phyloP scores from a whole-genome alignment of 2,113 vertebrate genomes.

The Rynchops niger region DNA sequence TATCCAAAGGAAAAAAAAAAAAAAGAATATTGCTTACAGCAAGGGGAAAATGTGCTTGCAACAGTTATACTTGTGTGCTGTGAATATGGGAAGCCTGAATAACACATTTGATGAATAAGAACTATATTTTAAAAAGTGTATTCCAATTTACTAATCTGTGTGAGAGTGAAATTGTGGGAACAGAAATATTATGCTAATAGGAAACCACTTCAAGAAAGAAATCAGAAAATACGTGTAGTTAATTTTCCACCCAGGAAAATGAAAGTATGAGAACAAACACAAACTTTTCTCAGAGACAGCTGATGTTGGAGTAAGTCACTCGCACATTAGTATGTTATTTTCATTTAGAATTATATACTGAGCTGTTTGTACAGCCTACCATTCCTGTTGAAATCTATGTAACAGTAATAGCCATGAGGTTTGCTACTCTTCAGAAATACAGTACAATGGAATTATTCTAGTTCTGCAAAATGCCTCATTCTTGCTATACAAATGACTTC shows the following conservation, averaged over 20 bases:
- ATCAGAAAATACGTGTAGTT: conserved; percentile 36
- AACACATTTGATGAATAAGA: conserved; percentile 15
- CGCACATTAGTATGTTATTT: conserved; percentile 4
- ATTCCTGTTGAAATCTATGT: conserved; percentile 34
- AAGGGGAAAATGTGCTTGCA: background rate
- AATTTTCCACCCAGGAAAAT: conserved; percentile 47
- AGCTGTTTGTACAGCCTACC: background rate
- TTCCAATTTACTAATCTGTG: conserved; percentile 24
- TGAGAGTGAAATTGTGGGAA: conserved; percentile 60
- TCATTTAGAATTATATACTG: conserved; percentile 12
- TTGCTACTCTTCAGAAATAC: conserved; percentile 2
- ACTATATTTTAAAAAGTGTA: conserved; percentile 3
- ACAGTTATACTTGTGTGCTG: background rate
- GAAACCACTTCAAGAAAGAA: conserved; percentile 64
- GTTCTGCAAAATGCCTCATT: conserved; percentile 7
- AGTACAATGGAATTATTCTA: conserved; percentile 29
- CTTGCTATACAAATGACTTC: conserved; percentile 17
- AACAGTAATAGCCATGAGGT: background rate
- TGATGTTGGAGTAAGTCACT: conserved; percentile 38
- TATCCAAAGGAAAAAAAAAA: background rate
- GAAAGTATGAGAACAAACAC: conserved; percentile 38
- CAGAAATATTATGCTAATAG: conserved; percentile 61
- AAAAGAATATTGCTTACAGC: background rate
- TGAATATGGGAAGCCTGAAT: background rate
- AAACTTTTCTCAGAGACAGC: conserved; percentile 19